These are phyloP conservation scores for Chironomus tentans DNA, from an alignment of 2,888 invertebrate genomes.

Conservation along the genomic window DNA sequence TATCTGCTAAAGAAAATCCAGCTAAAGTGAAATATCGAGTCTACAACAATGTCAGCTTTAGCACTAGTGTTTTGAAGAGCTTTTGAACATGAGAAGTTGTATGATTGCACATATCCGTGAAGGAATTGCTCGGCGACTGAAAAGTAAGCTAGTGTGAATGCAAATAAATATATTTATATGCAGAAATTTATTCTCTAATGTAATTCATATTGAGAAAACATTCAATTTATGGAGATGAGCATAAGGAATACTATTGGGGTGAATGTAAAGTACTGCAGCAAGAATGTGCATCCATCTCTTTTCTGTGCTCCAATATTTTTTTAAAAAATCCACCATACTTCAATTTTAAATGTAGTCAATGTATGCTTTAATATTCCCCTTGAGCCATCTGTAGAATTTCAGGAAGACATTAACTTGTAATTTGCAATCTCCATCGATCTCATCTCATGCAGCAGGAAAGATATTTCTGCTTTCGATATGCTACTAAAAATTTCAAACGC, in stretches of 20 bases:
- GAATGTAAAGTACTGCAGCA: too few species aligned
- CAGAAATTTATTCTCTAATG: not conserved
- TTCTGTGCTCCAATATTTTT: too few species aligned
- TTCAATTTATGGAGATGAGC: not conserved
- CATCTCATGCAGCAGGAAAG: not conserved
- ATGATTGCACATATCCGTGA: conserved; percentile 15
- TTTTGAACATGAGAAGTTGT: conserved; percentile 2
- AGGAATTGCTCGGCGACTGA: not conserved
- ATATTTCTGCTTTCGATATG: not conserved
- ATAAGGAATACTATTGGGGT: too few species aligned
- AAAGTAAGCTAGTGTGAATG: not conserved
- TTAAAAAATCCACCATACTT: too few species aligned
- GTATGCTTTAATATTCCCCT: conserved; percentile 5
- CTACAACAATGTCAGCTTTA: not conserved
- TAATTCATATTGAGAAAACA: not conserved
- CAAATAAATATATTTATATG: not conserved
- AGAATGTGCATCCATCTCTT: too few species aligned
- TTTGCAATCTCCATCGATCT: conserved; percentile 22
- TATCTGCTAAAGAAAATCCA: too few species aligned
- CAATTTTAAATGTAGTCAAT: not conserved
- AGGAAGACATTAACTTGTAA: conserved; percentile 21
- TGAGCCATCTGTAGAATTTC: conserved; percentile 12
- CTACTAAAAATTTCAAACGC: not conserved
- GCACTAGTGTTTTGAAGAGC: not conserved
- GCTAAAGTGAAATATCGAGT: not conserved